Evolutionary conservation across 2,888 invertebrate genomes (phyloP), one percentile per base, ranked within the genome.

Genomic region (Smittia aterrima): DNA sequence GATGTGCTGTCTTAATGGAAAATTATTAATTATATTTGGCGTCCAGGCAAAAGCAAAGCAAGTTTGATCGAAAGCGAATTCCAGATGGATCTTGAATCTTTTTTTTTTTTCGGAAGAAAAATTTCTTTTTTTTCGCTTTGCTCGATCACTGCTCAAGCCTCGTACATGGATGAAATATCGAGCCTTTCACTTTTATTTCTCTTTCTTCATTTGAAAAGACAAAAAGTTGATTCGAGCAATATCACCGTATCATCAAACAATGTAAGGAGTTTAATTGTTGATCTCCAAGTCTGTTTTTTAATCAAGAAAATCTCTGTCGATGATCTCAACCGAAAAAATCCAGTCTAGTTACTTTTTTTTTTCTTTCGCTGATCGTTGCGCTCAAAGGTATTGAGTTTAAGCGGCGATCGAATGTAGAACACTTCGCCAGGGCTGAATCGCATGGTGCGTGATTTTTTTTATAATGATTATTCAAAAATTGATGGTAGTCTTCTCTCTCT

Each of bases 141-240:
- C 13, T 18, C 3, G 58, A 18, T 7, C 9, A 58, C 58, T 3
- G 22, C 58, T 47, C 13, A 13, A 47, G 16, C 3, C 47, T 47
- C 13, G 13, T n/a, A 47, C 38, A 9, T 58, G 18, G 20, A 47
- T 47, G 47, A 47, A n/a, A 47, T 47, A 47, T 47, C 47, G 70
- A 70, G 70, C 72, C 72, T 72, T 72, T 72, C 72, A 72, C 72
- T 72, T 72, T 72, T 72, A 62, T 62, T 27, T 27, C 16, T 64
- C 25, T 58, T 58, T 58, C 22, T 58, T 58, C 58, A 22, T 22
- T 47, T 22, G 22, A 58, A 47, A 22, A 58, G 58, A 58, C 18
- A 22, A 58, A n/a, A 22, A 3, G 3, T 22, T 22, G 58, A 58
- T 13, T 22, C n/a, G 47, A 7, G 58, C 58, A 18, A 58, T 18